Percentiles rank a stretch among this genome's conserved stretches.
These are phyloP conservation scores for Philereme transversata DNA, from an alignment of 2,888 invertebrate species.

Conservation along the genomic window DNA sequence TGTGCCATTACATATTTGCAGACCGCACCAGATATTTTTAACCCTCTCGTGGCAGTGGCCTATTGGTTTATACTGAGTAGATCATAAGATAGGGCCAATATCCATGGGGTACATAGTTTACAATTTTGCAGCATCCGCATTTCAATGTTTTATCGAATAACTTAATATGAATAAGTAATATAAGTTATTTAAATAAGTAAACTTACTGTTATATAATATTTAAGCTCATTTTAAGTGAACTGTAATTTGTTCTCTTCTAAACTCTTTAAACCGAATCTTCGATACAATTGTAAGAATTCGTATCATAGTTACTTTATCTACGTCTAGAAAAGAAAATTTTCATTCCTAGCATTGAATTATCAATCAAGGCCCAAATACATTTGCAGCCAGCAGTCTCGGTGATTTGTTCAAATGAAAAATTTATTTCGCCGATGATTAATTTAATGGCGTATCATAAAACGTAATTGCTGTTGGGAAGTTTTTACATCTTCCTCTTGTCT, in stretches of 20 bases:
- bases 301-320: neutral
- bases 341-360: constrained; percentile 60
- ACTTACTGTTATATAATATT: too few species aligned
- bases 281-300: too few species aligned
- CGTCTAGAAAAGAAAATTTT: constrained; percentile 17
- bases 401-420: constrained; percentile 83
- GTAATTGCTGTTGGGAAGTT: constrained; percentile 82
- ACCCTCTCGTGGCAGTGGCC: neutral
- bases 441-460: constrained; percentile 79
- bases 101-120: too few species aligned
- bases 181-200: too few species aligned
- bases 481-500: constrained; percentile 81
- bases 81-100: neutral
- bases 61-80: neutral
- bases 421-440: constrained; percentile 83
- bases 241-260: too few species aligned
- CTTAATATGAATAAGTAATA: too few species aligned
- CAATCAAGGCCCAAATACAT: constrained; percentile 75
- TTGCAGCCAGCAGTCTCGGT: constrained; percentile 63
- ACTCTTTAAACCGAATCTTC: too few species aligned
- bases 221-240: too few species aligned
- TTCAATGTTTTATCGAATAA: too few species aligned
- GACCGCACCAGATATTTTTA: neutral
- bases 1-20: neutral
- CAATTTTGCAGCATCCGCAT: too few species aligned